phyloP scores from a whole-genome alignment of 2,888 invertebrate species.

The Noctua pronuba region DNA sequence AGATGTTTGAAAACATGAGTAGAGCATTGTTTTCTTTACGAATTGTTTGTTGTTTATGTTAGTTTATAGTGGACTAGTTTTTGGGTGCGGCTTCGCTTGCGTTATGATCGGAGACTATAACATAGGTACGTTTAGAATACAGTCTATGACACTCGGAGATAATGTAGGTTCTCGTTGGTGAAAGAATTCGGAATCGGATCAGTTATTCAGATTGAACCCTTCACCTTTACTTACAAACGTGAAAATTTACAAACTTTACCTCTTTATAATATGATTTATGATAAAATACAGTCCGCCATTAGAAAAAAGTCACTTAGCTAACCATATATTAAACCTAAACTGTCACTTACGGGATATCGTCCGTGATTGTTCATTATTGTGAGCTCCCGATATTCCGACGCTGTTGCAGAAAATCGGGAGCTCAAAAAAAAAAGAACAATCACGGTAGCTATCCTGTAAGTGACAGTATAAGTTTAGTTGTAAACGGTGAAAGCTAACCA shows the following conservation, averaged over 20 bases:
- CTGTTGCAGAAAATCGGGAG: too few relatives aligned
- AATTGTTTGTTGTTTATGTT: background rate
- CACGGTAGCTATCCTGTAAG: too few relatives aligned
- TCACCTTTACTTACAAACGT: too few relatives aligned
- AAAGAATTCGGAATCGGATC: background rate
- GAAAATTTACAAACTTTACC: background rate
- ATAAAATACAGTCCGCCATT: too few relatives aligned
- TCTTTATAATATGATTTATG: background rate
- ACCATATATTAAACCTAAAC: too few relatives aligned
- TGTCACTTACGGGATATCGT: too few relatives aligned
- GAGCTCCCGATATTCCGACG: too few relatives aligned
- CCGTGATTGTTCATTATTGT: too few relatives aligned
- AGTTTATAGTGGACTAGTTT: background rate
- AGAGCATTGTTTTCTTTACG: background rate
- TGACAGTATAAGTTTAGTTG: too few relatives aligned
- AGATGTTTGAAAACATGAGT: constrained; percentile 7
- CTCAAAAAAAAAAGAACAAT: too few relatives aligned
- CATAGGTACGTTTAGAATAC: background rate
- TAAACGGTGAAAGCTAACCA: too few relatives aligned
- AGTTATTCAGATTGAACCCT: accelerated
- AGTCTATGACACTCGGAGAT: background rate
- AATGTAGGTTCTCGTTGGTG: background rate
- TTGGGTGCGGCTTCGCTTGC: background rate
- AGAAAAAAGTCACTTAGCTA: too few relatives aligned
- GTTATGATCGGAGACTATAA: background rate